phyloP scores from a whole-genome alignment of 2,113 vertebrate genomes.

The Melospiza georgiana region DNA sequence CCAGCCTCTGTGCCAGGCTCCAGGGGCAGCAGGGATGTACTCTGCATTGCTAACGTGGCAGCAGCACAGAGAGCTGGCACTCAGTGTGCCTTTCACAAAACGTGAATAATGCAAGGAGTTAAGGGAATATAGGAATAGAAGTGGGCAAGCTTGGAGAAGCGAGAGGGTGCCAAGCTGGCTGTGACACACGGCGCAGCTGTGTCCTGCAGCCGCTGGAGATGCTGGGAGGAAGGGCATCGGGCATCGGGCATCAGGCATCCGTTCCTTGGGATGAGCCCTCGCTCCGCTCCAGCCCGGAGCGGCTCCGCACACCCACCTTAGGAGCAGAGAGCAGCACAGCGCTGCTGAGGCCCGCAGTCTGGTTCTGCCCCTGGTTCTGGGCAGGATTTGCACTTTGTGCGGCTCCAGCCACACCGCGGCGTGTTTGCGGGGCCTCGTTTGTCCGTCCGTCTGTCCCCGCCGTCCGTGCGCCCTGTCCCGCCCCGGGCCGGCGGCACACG shows the following conservation, averaged over 20 bases:
- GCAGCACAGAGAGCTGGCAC: not conserved
- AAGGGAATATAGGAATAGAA: not conserved
- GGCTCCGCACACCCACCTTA: rapidly evolving
- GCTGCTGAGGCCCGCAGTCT: rapidly evolving
- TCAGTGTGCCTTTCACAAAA: not conserved
- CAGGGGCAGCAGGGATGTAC: not conserved
- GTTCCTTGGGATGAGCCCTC: rapidly evolving
- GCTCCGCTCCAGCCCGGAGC: not conserved
- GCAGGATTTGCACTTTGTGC: not conserved
- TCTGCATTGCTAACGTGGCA: not conserved
- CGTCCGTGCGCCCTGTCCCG: rapidly evolving
- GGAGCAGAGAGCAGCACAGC: not conserved
- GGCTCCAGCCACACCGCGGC: not conserved
- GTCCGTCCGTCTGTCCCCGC: not conserved
- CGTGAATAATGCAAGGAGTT: not conserved
- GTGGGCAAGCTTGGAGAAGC: not conserved
- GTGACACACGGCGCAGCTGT: rapidly evolving
- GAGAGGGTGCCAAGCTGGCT: not conserved
- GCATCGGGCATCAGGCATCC: too few species aligned
- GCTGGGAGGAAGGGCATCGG: rapidly evolving
- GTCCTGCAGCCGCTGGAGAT: not conserved
- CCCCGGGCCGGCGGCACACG: too few species aligned
- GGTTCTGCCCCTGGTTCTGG: not conserved
- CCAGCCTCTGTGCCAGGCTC: not conserved
- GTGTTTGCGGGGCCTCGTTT: not conserved